phyloP scores from a whole-genome alignment of 37 sponge, comb jelly and placozoan genomes.

The Tethya wilhelma region DNA sequence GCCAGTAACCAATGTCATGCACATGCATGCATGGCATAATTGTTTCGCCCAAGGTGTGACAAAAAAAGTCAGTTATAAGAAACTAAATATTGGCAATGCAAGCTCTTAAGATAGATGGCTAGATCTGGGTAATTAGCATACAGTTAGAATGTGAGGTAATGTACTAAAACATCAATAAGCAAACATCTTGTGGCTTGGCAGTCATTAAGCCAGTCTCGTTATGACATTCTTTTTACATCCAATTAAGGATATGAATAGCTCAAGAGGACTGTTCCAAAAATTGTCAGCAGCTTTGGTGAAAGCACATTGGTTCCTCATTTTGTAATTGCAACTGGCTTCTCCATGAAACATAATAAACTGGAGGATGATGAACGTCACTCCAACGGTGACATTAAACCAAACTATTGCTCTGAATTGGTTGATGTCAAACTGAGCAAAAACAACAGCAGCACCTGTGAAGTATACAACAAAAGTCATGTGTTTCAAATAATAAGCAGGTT shows the following conservation, averaged over 20 bases:
- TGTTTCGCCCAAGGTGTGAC: too few species aligned
- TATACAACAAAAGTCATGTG: too few species aligned
- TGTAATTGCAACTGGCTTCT: neutral
- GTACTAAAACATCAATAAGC: too few species aligned
- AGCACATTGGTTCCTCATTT: neutral
- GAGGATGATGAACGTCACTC: conserved; percentile 3
- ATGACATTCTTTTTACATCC: neutral
- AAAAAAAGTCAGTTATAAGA: too few species aligned
- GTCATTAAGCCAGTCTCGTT: neutral
- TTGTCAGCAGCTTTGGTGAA: neutral
- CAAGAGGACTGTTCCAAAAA: neutral
- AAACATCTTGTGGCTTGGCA: neutral
- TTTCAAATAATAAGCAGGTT: too few species aligned
- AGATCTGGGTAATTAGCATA: too few species aligned
- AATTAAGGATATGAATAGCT: conserved; percentile 4
- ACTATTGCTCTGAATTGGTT: conserved; percentile 44
- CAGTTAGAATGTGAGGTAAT: too few species aligned
- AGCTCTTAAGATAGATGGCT: too few species aligned
- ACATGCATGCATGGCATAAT: too few species aligned
- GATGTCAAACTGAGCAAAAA: conserved; percentile 38
- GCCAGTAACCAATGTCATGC: too few species aligned
- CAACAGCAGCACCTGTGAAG: conserved; percentile 29
- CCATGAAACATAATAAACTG: conserved; percentile 21
- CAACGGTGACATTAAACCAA: conserved; percentile 43
- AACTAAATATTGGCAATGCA: too few species aligned